Conservation (phyloP, 2,113 vertebrate species). For the Seriola dumerili region DNA sequence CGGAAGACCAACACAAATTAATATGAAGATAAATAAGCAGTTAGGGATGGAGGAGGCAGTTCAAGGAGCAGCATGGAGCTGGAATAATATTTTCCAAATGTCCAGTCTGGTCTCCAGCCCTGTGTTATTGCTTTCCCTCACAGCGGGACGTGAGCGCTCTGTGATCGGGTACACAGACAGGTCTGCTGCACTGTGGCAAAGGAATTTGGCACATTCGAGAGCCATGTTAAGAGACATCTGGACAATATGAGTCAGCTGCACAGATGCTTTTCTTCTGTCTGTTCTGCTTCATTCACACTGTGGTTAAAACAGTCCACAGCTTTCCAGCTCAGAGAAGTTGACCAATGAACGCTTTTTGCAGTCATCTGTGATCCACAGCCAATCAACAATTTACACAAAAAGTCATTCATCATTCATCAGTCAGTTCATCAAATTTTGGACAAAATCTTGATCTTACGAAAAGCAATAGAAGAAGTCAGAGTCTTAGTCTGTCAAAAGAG, state of each 20-base stretch:
- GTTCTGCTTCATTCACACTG: background rate
- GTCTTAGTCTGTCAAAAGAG: too few relatives aligned
- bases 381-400: too few relatives aligned
- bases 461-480: too few relatives aligned
- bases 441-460: too few relatives aligned
- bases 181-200: conserved; percentile 35
- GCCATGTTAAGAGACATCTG: conserved; percentile 47
- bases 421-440: too few relatives aligned
- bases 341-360: too few relatives aligned
- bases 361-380: too few relatives aligned
- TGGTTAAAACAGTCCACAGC: background rate
- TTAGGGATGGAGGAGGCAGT: conserved; percentile 39
- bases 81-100: conserved; percentile 70
- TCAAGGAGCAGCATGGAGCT: conserved; percentile 54
- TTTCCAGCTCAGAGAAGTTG: too few relatives aligned
- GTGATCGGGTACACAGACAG: conserved; percentile 21
- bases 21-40: conserved; percentile 67
- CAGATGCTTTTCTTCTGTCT: background rate
- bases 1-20: conserved; percentile 66
- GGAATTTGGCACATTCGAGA: conserved; percentile 51
- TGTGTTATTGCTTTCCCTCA: conserved; percentile 34
- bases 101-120: conserved; percentile 39
- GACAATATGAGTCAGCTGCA: conserved; percentile 20
- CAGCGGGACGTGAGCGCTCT: conserved; percentile 33
- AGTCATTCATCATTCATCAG: too few relatives aligned